Conservation (phyloP, 1,140 invertebrate species). For the Eupeodes corollae region DNA sequence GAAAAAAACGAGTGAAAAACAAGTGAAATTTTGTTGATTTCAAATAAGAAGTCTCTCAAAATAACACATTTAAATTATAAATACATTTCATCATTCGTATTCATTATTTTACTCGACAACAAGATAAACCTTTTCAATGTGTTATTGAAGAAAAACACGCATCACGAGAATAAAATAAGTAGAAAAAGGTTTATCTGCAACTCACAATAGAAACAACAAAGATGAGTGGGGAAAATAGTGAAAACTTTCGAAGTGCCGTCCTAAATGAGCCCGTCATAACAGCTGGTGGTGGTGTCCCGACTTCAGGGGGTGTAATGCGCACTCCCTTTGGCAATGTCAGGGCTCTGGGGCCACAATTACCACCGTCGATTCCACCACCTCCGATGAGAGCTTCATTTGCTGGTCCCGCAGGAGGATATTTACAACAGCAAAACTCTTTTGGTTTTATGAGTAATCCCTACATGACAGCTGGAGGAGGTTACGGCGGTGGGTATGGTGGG, state of each 20-base stretch:
- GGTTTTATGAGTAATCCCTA: background rate
- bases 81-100: too few relatives aligned
- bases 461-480: constrained; percentile 21
- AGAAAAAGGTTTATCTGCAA: too few relatives aligned
- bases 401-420: background rate
- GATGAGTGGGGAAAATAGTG: constrained; percentile 1
- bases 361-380: background rate
- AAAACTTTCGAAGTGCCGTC: constrained; percentile 1
- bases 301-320: background rate
- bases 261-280: constrained; percentile 1
- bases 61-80: too few relatives aligned
- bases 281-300: too few relatives aligned
- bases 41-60: too few relatives aligned
- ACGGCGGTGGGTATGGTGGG: constrained; percentile 26
- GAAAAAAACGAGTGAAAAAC: too few relatives aligned
- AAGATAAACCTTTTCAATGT: too few relatives aligned
- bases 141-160: too few relatives aligned
- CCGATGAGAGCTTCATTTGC: background rate
- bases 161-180: too few relatives aligned
- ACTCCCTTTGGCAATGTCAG: constrained; percentile 1
- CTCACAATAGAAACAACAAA: background rate
- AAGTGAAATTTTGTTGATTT: too few relatives aligned
- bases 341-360: background rate
- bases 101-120: too few relatives aligned
- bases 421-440: background rate